A percentile compares a stretch with the other conserved stretches of the same genome.
phyloP scores from a whole-genome alignment of 2,797 vertebrate species.

The Glossophaga mutica region DNA sequence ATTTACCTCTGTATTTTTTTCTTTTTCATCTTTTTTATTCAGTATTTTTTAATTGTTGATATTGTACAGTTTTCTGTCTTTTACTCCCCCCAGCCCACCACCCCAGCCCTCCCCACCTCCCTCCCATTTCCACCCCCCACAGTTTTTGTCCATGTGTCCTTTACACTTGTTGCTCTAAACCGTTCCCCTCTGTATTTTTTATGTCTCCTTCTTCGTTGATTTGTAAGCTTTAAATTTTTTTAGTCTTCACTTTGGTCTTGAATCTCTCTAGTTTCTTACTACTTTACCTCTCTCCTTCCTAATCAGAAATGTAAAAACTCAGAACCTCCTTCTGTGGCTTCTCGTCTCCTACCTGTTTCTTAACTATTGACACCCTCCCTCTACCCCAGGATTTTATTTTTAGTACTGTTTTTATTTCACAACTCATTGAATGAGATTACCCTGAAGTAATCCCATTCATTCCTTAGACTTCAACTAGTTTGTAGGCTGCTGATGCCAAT shows the following conservation, averaged over 20 bases:
- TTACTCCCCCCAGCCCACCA: no score
- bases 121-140: no score
- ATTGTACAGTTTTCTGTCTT: no score
- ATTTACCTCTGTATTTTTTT: background rate
- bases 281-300: background rate
- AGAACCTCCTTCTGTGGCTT: background rate
- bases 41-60: no score
- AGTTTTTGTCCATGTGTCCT: no score
- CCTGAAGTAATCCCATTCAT: background rate
- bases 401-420: background rate
- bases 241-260: background rate
- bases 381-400: background rate
- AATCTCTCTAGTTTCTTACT: background rate
- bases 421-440: background rate
- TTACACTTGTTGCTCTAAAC: no score
- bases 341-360: background rate
- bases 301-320: background rate
- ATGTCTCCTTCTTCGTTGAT: background rate
- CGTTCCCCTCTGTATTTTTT: background rate
- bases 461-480: background rate
- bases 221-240: background rate
- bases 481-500: background rate
- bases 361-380: background rate
- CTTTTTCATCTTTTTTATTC: no score
- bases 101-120: no score